These are phyloP conservation scores for Onthophagus sagittarius DNA, from an alignment of 2,888 invertebrate genomes.

Conservation along the genomic window DNA sequence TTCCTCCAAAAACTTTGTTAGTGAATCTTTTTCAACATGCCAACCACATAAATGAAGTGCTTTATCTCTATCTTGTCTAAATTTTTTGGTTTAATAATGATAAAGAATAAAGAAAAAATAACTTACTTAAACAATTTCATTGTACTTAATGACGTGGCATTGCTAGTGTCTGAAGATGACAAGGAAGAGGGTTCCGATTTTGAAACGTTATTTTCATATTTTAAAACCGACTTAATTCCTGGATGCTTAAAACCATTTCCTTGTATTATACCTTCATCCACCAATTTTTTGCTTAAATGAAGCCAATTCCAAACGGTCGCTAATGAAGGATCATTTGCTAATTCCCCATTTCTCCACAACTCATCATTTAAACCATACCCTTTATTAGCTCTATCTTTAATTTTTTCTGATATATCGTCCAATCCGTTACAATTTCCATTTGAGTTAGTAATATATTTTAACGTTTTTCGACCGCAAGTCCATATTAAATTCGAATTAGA, in stretches of 20 bases:
- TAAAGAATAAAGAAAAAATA: slow-evolving; percentile 7
- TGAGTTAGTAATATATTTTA: slow-evolving; percentile 57
- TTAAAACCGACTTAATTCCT: slow-evolving; percentile 55
- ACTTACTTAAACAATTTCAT: slow-evolving; percentile 56
- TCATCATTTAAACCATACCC: slow-evolving; percentile 80
- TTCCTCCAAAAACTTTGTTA: slow-evolving; percentile 59
- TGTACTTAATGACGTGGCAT: slow-evolving; percentile 49
- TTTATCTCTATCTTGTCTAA: slow-evolving; percentile 71
- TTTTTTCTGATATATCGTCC: slow-evolving; percentile 69
- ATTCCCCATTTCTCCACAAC: slow-evolving; percentile 73
- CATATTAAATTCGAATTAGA: slow-evolving; percentile 68
- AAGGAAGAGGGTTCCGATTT: slow-evolving; percentile 61
- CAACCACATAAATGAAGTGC: slow-evolving; percentile 87
- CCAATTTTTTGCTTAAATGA: slow-evolving; percentile 64
- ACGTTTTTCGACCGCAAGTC: slow-evolving; percentile 67
- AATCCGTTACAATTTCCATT: slow-evolving; percentile 53
- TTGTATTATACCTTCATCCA: slow-evolving; percentile 61
- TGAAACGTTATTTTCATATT: slow-evolving; percentile 50
- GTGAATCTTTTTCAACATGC: slow-evolving; percentile 63
- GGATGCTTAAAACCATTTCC: slow-evolving; percentile 60
- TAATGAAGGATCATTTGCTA: slow-evolving; percentile 70
- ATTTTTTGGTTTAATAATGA: slow-evolving; percentile 18
- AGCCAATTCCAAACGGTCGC: slow-evolving; percentile 84
- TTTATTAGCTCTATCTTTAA: slow-evolving; percentile 65
- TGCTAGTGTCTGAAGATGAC: slow-evolving; percentile 64